Percentiles rank a stretch among this genome's conserved stretches.
Evolutionary conservation across 2,888 invertebrate genomes (phyloP).

Genomic region (Dynastes maya): DNA sequence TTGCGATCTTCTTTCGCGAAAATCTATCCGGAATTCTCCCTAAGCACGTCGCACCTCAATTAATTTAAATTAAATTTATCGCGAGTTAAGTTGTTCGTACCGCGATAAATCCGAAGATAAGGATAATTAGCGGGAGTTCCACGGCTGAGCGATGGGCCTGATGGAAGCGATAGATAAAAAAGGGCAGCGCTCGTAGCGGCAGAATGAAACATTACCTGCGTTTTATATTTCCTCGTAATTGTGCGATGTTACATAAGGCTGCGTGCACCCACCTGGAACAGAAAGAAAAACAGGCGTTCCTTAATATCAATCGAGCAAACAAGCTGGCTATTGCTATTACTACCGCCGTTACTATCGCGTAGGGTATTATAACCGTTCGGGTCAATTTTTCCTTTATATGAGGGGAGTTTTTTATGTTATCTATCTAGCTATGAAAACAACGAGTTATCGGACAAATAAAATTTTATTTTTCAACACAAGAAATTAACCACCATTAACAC

Average conservation of each 20-base stretch:
- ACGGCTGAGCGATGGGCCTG: conserved; percentile 21
- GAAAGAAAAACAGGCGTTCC: not conserved
- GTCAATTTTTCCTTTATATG: too few relatives aligned
- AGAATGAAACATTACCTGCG: conserved; percentile 26
- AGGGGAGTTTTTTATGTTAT: too few relatives aligned
- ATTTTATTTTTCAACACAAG: too few relatives aligned
- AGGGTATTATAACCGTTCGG: too few relatives aligned
- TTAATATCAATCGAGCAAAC: too few relatives aligned
- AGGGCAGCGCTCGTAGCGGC: not conserved
- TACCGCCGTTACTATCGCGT: too few relatives aligned
- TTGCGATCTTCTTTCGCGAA: conserved; percentile 2
- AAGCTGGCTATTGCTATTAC: too few relatives aligned
- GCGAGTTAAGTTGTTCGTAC: conserved; percentile 49
- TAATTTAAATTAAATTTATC: conserved; percentile 53
- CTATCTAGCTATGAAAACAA: too few relatives aligned
- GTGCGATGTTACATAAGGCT: not conserved
- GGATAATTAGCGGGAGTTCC: conserved; percentile 43
- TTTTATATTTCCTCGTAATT: conserved; percentile 14
- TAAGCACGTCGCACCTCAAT: conserved; percentile 37
- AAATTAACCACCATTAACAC: too few relatives aligned
- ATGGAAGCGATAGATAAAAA: conserved; percentile 25
- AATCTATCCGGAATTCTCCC: too few relatives aligned
- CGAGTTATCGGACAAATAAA: too few relatives aligned
- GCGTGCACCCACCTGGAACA: conserved; percentile 25
- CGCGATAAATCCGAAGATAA: conserved; percentile 47